Percentiles rank a stretch among this genome's conserved stretches.
These are phyloP conservation scores for Sylvietta virens DNA, from an alignment of 2,113 vertebrate species.

Conservation along the genomic window DNA sequence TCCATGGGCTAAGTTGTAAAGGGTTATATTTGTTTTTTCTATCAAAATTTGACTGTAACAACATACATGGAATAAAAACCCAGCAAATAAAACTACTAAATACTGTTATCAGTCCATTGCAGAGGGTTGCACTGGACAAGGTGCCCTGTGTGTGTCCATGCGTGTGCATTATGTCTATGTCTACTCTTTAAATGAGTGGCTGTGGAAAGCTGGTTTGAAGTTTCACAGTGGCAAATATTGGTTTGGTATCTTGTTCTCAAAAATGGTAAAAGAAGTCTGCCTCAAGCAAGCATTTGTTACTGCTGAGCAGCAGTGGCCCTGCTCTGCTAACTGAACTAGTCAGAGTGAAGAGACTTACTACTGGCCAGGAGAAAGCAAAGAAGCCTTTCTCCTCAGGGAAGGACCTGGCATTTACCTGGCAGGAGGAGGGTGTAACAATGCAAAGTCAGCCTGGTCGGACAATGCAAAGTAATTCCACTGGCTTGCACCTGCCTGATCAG, in stretches of 20 bases:
- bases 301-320: background rate
- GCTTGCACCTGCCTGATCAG: background rate
- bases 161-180: background rate
- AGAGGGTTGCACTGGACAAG: background rate
- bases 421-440: background rate
- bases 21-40: background rate
- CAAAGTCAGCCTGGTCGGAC: background rate
- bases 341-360: background rate
- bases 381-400: background rate
- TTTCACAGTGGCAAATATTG: background rate
- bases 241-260: background rate
- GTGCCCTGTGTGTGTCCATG: background rate
- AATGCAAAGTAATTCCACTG: background rate
- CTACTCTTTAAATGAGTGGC: background rate
- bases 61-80: background rate
- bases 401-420: rapidly evolving
- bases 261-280: background rate
- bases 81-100: background rate
- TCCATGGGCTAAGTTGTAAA: background rate
- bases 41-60: background rate
- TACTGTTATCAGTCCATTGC: background rate
- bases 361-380: background rate
- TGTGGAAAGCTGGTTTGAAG: background rate
- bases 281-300: background rate
- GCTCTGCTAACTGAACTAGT: background rate